A percentile compares a stretch with the other conserved stretches of the same genome.
These are phyloP conservation scores for Nasonia longicornis DNA, from an alignment of 1,140 invertebrate species.

Conservation along the genomic window DNA sequence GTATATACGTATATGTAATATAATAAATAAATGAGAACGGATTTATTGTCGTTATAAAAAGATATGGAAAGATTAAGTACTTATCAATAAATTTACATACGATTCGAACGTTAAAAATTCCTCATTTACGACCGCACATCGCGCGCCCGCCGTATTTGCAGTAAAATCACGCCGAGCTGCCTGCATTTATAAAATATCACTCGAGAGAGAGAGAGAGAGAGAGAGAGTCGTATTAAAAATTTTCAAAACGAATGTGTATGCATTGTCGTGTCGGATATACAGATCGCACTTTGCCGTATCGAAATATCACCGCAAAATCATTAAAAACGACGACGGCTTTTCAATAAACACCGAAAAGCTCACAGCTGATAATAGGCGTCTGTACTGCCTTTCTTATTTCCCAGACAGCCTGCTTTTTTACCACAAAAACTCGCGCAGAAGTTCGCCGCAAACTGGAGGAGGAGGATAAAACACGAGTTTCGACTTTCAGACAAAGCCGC, in stretches of 20 bases:
- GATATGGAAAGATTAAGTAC: neutral
- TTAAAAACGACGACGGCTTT: slow-evolving; percentile 38
- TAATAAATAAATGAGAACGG: neutral
- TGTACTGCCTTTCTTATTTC: slow-evolving; percentile 41
- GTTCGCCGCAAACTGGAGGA: slow-evolving; percentile 40
- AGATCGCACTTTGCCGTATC: too few species aligned
- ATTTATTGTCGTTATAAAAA: neutral
- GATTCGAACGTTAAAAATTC: neutral
- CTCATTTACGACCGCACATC: neutral
- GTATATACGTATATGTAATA: neutral
- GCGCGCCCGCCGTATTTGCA: too few species aligned
- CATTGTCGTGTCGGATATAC: neutral
- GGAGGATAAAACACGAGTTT: slow-evolving; percentile 56
- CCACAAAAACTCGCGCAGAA: slow-evolving; percentile 43
- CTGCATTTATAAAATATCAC: neutral
- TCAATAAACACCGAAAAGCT: slow-evolving; percentile 62
- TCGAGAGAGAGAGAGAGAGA: too few species aligned
- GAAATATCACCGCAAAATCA: too few species aligned
- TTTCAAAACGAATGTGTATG: neutral
- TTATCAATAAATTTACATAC: neutral
- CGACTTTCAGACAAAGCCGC: slow-evolving; percentile 54
- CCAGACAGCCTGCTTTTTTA: slow-evolving; percentile 15
- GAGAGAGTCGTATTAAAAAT: neutral
- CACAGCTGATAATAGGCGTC: slow-evolving; percentile 41
- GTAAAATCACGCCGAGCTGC: neutral